Percentiles rank a stretch among this genome's conserved stretches.
These are phyloP conservation scores for Pachycephala philippinensis DNA, from an alignment of 2,113 vertebrate species.

Conservation along the genomic window DNA sequence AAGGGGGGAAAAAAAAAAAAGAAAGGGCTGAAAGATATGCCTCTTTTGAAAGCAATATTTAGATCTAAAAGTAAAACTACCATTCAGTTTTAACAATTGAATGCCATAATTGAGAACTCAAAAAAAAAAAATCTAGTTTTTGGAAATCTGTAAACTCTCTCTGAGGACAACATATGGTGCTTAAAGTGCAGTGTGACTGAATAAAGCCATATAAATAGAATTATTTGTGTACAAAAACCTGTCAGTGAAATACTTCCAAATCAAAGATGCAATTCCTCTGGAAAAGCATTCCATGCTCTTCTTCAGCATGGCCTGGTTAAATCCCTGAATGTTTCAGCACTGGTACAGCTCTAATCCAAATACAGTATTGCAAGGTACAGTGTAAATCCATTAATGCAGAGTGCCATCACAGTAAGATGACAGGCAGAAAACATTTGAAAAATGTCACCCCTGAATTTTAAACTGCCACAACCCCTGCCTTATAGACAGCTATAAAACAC, in stretches of 20 bases:
- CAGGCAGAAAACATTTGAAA: background rate
- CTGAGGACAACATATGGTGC: background rate
- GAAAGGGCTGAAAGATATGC: background rate
- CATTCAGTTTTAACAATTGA: background rate
- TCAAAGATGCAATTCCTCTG: background rate
- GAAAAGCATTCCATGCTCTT: background rate
- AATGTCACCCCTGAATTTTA: background rate
- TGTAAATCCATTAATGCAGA: background rate
- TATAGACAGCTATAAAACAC: background rate
- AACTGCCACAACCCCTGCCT: background rate
- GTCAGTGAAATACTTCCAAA: background rate
- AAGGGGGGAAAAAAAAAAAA: no score
- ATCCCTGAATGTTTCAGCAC: background rate
- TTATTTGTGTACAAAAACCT: background rate
- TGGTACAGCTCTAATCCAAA: background rate
- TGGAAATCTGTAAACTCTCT: background rate
- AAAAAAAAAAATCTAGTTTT: background rate
- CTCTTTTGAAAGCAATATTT: background rate
- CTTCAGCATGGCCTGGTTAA: background rate
- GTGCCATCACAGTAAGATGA: background rate
- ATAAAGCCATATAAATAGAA: background rate
- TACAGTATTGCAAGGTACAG: background rate
- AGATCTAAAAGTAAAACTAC: background rate
- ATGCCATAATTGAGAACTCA: background rate
- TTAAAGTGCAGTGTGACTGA: background rate